These are phyloP conservation scores for Seira sanloemensis DNA, from an alignment of 2,888 invertebrate species.

Conservation along the genomic window DNA sequence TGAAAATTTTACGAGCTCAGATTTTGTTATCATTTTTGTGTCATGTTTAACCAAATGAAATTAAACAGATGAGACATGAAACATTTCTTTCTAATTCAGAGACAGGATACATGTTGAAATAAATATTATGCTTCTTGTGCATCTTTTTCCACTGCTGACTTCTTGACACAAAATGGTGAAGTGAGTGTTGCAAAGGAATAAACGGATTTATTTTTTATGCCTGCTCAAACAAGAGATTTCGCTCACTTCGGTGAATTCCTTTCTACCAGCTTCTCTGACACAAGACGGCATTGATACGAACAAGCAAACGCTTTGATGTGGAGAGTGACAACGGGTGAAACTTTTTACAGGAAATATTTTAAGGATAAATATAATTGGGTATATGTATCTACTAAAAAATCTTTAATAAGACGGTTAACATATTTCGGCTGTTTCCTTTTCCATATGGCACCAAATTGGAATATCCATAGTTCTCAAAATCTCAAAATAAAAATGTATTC, in stretches of 20 bases:
- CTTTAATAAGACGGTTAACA: too few relatives aligned
- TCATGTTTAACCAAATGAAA: slow-evolving; percentile 13
- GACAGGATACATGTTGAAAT: slow-evolving; percentile 13
- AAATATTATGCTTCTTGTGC: slow-evolving; percentile 15
- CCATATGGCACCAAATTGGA: too few relatives aligned
- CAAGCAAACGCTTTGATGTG: neutral
- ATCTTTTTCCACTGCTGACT: slow-evolving; percentile 2
- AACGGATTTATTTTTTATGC: slow-evolving; percentile 56
- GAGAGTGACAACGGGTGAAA: neutral
- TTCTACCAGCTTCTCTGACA: slow-evolving; percentile 7
- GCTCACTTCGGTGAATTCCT: slow-evolving; percentile 53
- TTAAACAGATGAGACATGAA: slow-evolving; percentile 13
- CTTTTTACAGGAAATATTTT: too few relatives aligned
- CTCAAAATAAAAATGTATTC: too few relatives aligned
- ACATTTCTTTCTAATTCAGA: slow-evolving; percentile 1
- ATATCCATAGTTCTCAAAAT: too few relatives aligned
- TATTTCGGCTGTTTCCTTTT: too few relatives aligned
- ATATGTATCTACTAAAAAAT: too few relatives aligned
- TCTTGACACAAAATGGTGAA: neutral
- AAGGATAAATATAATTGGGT: too few relatives aligned
- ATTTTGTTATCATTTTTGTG: slow-evolving; percentile 2
- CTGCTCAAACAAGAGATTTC: slow-evolving; percentile 55
- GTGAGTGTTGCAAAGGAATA: slow-evolving; percentile 15
- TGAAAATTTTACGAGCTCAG: neutral
- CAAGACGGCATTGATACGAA: too few relatives aligned